Percentiles rank a stretch among this genome's conserved stretches.
phyloP scores from a whole-genome alignment of 2,113 vertebrate genomes.

The Balaenoptera acutorostrata region DNA sequence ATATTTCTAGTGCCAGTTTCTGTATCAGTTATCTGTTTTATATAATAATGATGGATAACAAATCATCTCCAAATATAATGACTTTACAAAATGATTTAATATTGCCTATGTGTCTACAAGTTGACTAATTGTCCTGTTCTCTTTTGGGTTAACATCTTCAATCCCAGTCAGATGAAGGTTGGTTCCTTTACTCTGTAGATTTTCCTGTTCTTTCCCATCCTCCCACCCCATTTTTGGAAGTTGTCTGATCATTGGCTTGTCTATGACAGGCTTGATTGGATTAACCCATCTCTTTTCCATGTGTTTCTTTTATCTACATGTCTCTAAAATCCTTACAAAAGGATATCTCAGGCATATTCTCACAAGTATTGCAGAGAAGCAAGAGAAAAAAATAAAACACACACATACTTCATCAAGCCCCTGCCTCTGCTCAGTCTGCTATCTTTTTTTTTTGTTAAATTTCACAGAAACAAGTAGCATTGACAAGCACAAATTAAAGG shows the following conservation, averaged over 20 bases:
- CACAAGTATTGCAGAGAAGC: not conserved
- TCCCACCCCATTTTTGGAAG: not conserved
- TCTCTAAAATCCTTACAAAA: not conserved
- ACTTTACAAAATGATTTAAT: not conserved
- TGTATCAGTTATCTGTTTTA: not conserved
- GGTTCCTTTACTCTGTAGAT: not conserved
- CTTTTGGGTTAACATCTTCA: not conserved
- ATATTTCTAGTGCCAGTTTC: not conserved
- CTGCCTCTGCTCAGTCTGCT: not conserved
- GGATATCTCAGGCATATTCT: not conserved
- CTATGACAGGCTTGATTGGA: not conserved
- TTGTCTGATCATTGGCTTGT: not conserved
- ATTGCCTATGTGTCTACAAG: not conserved
- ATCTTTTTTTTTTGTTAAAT: not conserved
- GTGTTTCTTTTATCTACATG: not conserved
- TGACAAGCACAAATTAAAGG: not conserved
- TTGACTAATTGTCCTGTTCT: not conserved
- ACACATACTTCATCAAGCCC: not conserved
- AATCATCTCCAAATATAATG: not conserved
- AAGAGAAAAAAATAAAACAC: not conserved
- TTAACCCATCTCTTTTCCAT: not conserved
- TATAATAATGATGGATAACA: not conserved
- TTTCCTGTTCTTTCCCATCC: not conserved
- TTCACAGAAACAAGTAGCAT: not conserved
- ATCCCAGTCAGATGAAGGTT: not conserved